These are phyloP conservation scores for Montipora capricornis DNA, from an alignment of 64 coral and sea anemone genomes.

Conservation along the genomic window DNA sequence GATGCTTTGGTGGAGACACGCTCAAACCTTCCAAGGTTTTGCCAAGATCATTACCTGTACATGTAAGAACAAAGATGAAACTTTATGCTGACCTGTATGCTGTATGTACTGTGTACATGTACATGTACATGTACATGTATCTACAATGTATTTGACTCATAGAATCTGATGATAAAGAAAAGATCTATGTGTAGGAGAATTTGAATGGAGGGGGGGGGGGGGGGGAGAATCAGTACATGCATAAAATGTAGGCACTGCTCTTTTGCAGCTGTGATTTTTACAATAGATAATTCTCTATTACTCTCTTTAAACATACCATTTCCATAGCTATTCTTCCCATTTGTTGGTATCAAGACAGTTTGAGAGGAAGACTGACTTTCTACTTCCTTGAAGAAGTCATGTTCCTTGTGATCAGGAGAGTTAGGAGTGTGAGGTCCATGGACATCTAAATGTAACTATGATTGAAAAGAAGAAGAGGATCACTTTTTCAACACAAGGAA, in stretches of 20 bases:
- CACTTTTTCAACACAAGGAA: too few species aligned
- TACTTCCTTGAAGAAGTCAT: conserved; percentile 78
- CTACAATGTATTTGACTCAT: too few species aligned
- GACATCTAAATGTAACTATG: conserved; percentile 53
- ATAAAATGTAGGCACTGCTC: too few species aligned
- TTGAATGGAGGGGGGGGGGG: too few species aligned
- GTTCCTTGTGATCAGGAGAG: conserved; percentile 74
- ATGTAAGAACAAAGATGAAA: background rate
- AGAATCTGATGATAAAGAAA: too few species aligned
- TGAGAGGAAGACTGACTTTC: conserved; percentile 18
- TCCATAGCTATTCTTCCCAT: conserved; percentile 65
- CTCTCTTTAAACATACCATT: conserved; percentile 16
- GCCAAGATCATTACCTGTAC: conserved; percentile 46
- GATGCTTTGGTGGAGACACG: conserved; percentile 94
- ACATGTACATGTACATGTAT: too few species aligned
- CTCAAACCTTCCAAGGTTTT: conserved; percentile 90
- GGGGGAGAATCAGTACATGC: too few species aligned
- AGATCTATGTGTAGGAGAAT: too few species aligned
- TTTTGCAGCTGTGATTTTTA: too few species aligned
- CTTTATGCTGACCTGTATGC: background rate
- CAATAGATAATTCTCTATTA: too few species aligned
- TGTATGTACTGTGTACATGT: too few species aligned
- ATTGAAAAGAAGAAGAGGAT: background rate
- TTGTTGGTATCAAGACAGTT: conserved; percentile 64
- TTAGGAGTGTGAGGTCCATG: conserved; percentile 48